A percentile compares a stretch with the other conserved stretches of the same genome.
These are phyloP conservation scores for Nylanderia fulva DNA, from an alignment of 1,140 invertebrate species.

Conservation along the genomic window DNA sequence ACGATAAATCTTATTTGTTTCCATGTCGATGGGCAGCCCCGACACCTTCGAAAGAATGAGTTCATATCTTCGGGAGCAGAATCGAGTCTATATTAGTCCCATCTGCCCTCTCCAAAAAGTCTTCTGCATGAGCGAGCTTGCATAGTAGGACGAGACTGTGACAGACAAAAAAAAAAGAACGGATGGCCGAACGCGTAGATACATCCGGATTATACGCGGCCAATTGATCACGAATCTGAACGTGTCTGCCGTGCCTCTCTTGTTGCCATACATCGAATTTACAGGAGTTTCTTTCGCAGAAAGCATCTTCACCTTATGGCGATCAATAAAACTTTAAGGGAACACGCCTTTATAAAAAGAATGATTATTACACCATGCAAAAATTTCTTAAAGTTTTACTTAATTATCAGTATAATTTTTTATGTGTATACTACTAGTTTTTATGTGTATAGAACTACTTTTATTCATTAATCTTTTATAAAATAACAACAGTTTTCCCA, in stretches of 20 bases:
- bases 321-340: background rate
- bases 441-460: no score
- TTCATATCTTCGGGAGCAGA: slow-evolving; percentile 81
- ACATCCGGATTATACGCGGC: slow-evolving; percentile 83
- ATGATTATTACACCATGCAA: background rate
- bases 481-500: no score
- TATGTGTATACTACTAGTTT: background rate
- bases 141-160: slow-evolving; percentile 70
- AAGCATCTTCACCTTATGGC: background rate
- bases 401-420: background rate
- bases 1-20: slow-evolving; percentile 83
- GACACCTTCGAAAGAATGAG: slow-evolving; percentile 79
- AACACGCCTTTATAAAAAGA: background rate
- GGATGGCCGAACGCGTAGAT: slow-evolving; percentile 74
- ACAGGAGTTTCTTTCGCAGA: slow-evolving; percentile 56
- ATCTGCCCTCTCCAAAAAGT: slow-evolving; percentile 82
- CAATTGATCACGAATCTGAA: slow-evolving; percentile 85
- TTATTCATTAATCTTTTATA: no score
- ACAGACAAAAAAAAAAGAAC: slow-evolving; percentile 79
- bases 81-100: slow-evolving; percentile 85
- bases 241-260: slow-evolving; percentile 79
- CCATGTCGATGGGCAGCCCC: slow-evolving; percentile 78
- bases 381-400: background rate
- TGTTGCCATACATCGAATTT: slow-evolving; percentile 79
- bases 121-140: slow-evolving; percentile 80